Conservation (phyloP, 2,113 vertebrate genomes). For the Pseudopodoces humilis region DNA sequence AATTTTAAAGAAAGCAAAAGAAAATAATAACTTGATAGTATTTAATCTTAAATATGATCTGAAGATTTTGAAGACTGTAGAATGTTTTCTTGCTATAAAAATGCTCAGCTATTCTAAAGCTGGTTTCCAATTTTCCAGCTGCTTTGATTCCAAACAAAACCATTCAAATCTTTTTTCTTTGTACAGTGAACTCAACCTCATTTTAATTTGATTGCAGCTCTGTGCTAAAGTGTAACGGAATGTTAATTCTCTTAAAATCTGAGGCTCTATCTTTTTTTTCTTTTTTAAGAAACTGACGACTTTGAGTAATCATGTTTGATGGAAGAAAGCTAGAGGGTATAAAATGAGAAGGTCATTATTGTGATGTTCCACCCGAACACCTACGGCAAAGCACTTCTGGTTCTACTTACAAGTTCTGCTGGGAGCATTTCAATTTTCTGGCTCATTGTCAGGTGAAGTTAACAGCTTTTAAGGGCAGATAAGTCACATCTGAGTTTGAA, state of each 20-base stretch:
- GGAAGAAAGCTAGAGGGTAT: not conserved
- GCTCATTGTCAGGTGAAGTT: conserved; percentile 13
- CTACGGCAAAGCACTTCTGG: not conserved
- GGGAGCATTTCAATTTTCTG: conserved; percentile 28
- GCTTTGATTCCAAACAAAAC: not conserved
- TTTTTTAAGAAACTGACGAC: not conserved
- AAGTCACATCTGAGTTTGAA: not conserved
- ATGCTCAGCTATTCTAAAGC: not conserved
- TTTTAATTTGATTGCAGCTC: not conserved
- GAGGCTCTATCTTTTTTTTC: not conserved
- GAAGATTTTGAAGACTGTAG: not conserved
- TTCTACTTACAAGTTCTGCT: conserved; percentile 17
- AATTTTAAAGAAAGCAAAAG: not conserved
- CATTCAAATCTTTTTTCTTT: not conserved
- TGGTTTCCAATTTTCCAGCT: not conserved
- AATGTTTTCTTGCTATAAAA: not conserved
- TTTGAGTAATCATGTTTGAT: not conserved
- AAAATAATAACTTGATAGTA: not conserved
- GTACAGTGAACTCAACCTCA: not conserved
- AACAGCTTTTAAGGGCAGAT: not conserved
- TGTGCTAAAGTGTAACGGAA: not conserved
- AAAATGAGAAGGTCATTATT: conserved; percentile 9
- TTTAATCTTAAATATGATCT: not conserved
- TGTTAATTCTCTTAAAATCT: not conserved
- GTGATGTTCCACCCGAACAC: not conserved